Percentiles rank a stretch among this genome's conserved stretches.
Conservation (phyloP, 1,140 invertebrate species). For the Elysia chlorotica region DNA sequence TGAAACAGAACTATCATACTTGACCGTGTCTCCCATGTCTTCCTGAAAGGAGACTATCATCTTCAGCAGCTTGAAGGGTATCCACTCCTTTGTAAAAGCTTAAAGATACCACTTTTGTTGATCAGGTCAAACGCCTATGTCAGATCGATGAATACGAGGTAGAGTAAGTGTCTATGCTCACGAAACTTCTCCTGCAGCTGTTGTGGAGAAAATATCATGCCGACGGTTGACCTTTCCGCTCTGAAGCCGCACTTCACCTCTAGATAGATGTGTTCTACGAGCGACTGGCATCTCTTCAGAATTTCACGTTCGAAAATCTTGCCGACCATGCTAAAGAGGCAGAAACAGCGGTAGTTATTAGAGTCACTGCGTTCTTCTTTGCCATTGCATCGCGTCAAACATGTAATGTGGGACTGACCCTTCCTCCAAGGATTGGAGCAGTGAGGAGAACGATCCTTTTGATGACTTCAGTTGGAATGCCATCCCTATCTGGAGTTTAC, state of each 20-base stretch:
- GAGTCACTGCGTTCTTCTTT: background rate
- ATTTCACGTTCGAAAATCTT: background rate
- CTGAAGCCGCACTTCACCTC: background rate
- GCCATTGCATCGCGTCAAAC: background rate
- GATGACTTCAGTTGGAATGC: conserved; percentile 22
- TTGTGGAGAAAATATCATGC: too few relatives aligned
- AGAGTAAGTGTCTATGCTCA: too few relatives aligned
- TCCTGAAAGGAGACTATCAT: too few relatives aligned
- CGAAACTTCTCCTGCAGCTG: too few relatives aligned
- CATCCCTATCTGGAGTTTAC: conserved; percentile 30
- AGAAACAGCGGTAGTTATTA: background rate
- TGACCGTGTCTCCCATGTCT: too few relatives aligned
- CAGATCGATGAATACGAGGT: too few relatives aligned
- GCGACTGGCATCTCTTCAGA: background rate
- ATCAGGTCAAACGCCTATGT: too few relatives aligned
- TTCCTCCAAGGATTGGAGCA: background rate
- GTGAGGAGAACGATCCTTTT: conserved; percentile 7
- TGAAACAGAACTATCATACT: too few relatives aligned
- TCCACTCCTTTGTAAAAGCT: too few relatives aligned
- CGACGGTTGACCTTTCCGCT: too few relatives aligned
- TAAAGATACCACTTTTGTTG: too few relatives aligned
- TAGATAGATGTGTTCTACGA: background rate
- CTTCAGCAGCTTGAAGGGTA: too few relatives aligned
- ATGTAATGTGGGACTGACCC: background rate
- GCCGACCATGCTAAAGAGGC: background rate